Evolutionary conservation across 2,888 invertebrate genomes (phyloP).

Genomic region (Papilio protenor): DNA sequence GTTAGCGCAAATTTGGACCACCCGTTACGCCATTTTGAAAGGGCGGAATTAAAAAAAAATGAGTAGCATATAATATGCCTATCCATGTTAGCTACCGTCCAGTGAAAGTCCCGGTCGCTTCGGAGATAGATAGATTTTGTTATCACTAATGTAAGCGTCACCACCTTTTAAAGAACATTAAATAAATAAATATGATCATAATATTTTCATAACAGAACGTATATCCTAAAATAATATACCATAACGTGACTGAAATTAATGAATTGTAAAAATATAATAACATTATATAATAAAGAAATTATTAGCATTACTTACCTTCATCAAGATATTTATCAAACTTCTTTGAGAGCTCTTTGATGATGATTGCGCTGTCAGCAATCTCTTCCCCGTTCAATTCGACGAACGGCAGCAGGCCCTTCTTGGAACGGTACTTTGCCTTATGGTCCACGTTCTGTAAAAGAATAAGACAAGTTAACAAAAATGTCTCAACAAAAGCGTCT

Average conservation of each 20-base stretch:
- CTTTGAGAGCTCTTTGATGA: constrained; percentile 93
- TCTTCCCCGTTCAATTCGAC: constrained; percentile 97
- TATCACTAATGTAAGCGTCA: too few species aligned
- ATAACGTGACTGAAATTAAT: background rate
- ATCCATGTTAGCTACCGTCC: too few species aligned
- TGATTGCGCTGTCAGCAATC: constrained; percentile 95
- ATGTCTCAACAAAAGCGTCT: background rate
- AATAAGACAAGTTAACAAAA: constrained; percentile 13
- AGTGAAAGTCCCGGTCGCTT: too few species aligned
- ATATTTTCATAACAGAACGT: too few species aligned
- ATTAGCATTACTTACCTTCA: constrained; percentile 72
- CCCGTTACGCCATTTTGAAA: too few species aligned
- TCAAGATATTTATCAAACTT: constrained; percentile 94
- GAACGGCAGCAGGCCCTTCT: constrained; percentile 97
- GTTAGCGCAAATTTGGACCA: too few species aligned
- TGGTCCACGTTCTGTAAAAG: constrained; percentile 95
- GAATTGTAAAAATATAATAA: background rate
- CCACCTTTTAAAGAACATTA: too few species aligned
- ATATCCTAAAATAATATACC: too few species aligned
- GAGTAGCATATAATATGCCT: too few species aligned
- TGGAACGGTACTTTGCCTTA: constrained; percentile 96
- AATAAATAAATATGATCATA: too few species aligned
- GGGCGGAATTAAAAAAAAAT: too few species aligned
- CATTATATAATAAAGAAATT: background rate
- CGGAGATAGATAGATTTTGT: too few species aligned